These are phyloP conservation scores for Trissonchulus sp. DNA, from an alignment of 2,888 invertebrate genomes.

Conservation along the genomic window DNA sequence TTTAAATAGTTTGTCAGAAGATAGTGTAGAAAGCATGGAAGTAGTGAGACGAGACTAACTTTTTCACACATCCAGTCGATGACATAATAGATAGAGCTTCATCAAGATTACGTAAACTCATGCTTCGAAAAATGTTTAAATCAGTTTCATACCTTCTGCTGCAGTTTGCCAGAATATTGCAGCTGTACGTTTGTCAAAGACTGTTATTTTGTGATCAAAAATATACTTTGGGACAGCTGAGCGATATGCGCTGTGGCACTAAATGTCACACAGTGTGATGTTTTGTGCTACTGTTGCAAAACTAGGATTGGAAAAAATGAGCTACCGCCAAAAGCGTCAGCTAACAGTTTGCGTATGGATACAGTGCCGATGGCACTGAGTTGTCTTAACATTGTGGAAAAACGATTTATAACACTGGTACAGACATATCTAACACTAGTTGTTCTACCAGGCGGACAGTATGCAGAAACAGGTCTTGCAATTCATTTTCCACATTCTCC, in stretches of 20 bases:
- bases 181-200: background rate
- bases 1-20: no score
- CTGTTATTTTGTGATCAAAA: background rate
- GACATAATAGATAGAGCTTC: no score
- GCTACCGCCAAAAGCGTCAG: background rate
- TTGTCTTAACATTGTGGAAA: constrained; percentile 11
- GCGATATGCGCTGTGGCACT: background rate
- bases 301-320: background rate
- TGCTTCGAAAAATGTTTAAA: background rate
- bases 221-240: constrained; percentile 2
- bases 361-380: no score
- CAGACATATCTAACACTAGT: constrained; percentile 15
- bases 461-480: background rate
- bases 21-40: no score
- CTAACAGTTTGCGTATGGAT: background rate
- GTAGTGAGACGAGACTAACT: no score
- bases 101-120: no score
- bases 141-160: background rate
- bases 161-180: background rate
- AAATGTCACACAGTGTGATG: constrained; percentile 2
- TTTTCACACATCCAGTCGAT: no score
- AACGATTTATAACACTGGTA: background rate
- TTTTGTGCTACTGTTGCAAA: background rate
- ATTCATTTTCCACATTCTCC: constrained; percentile 11
- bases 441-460: background rate